Percentiles rank a stretch among this genome's conserved stretches.
Evolutionary conservation across 2,113 vertebrate genomes (phyloP).

Genomic region (Calidris pygmaea): DNA sequence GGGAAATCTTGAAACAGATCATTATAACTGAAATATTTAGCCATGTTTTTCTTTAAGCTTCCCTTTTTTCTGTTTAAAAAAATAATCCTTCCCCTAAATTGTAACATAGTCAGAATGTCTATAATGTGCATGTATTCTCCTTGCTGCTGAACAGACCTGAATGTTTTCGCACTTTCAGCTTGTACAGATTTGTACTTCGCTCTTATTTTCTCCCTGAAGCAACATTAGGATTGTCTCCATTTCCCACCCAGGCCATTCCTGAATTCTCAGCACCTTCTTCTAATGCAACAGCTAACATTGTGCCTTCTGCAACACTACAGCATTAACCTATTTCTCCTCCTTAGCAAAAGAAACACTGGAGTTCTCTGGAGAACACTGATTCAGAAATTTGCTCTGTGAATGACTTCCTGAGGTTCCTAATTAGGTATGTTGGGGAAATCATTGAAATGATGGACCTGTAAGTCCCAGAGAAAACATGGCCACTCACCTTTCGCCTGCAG

Average conservation of each 20-base stretch:
- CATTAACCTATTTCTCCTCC: slow-evolving; percentile 13
- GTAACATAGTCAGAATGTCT: slow-evolving; percentile 3
- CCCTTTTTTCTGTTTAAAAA: not conserved
- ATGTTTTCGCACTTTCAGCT: not conserved
- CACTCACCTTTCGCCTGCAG: not conserved
- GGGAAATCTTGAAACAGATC: slow-evolving; percentile 45
- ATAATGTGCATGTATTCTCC: not conserved
- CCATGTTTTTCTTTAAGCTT: not conserved
- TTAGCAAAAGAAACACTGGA: not conserved
- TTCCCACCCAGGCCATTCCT: not conserved
- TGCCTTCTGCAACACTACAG: not conserved
- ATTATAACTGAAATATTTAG: slow-evolving; percentile 45
- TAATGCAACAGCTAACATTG: not conserved
- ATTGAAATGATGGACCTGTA: not conserved
- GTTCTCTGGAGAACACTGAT: not conserved
- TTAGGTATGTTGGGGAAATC: slow-evolving; percentile 7
- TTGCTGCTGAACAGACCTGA: not conserved
- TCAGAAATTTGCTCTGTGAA: not conserved
- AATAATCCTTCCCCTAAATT: not conserved
- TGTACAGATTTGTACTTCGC: not conserved
- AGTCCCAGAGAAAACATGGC: not conserved
- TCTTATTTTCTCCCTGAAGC: slow-evolving; percentile 26
- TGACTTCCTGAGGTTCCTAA: not conserved
- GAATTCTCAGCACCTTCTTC: not conserved
- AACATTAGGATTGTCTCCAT: not conserved